These are phyloP conservation scores for Protonibea diacanthus DNA, from an alignment of 2,797 vertebrate genomes.

Conservation along the genomic window DNA sequence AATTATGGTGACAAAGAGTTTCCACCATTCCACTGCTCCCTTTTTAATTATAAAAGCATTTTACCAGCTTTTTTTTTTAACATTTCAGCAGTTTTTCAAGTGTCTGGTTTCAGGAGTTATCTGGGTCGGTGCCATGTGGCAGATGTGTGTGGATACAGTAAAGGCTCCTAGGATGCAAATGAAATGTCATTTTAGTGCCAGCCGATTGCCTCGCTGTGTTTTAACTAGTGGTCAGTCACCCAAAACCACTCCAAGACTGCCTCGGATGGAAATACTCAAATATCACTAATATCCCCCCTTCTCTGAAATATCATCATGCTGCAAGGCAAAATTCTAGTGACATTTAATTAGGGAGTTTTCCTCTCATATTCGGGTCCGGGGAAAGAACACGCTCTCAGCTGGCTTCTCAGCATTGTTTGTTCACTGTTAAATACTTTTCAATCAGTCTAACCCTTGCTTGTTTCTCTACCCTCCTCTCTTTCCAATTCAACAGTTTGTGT, in stretches of 20 bases:
- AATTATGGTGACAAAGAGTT: background rate
- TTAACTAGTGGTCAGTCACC: slow-evolving; percentile 34
- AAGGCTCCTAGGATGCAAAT: slow-evolving; percentile 62
- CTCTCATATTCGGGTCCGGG: slow-evolving; percentile 47
- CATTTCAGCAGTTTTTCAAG: slow-evolving; percentile 16
- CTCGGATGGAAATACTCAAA: slow-evolving; percentile 35
- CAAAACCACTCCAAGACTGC: slow-evolving; percentile 52
- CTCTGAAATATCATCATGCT: slow-evolving; percentile 74
- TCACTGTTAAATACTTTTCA: slow-evolving; percentile 53
- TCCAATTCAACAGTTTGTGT: slow-evolving; percentile 92
- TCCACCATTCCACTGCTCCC: background rate
- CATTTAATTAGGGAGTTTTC: slow-evolving; percentile 77
- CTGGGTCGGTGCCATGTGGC: slow-evolving; percentile 40
- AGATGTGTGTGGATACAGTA: slow-evolving; percentile 49
- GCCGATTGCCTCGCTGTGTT: slow-evolving; percentile 54
- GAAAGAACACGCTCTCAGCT: slow-evolving; percentile 47
- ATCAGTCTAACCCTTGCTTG: slow-evolving; percentile 40
- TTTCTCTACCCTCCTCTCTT: slow-evolving; percentile 32
- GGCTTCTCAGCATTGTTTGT: slow-evolving; percentile 37
- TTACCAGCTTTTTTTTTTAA: background rate
- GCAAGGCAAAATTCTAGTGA: slow-evolving; percentile 69
- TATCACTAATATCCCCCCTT: slow-evolving; percentile 54
- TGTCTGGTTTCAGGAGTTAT: slow-evolving; percentile 24
- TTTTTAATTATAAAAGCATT: background rate
- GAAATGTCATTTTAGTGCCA: slow-evolving; percentile 75